Evolutionary conservation across 2,888 invertebrate species (phyloP).

Genomic region (Elysia crispata): DNA sequence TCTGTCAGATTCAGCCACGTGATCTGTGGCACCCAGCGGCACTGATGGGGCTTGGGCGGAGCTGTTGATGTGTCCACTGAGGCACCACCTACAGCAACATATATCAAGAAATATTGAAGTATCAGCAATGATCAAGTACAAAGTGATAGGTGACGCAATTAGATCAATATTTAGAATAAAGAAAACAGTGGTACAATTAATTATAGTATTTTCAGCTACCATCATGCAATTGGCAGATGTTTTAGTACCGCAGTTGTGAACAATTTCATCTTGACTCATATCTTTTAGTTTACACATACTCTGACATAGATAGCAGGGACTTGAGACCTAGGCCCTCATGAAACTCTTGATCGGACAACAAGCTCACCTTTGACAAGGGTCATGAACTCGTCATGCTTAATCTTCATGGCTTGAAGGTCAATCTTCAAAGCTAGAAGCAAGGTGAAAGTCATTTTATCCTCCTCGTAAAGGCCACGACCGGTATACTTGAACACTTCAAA

Average conservation of each 20-base stretch:
- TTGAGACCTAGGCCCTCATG: no score
- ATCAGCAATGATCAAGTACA: no score
- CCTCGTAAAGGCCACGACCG: slow-evolving; percentile 76
- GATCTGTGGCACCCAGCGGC: slow-evolving; percentile 76
- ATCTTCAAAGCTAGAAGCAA: slow-evolving; percentile 77
- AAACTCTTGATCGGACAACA: not conserved
- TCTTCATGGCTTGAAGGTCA: slow-evolving; percentile 74
- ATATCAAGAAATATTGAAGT: no score
- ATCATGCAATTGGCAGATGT: no score
- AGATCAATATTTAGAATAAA: no score
- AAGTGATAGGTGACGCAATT: no score
- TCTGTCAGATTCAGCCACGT: slow-evolving; percentile 78
- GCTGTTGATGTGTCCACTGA: slow-evolving; percentile 77
- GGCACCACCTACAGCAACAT: slow-evolving; percentile 73
- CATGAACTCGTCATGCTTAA: slow-evolving; percentile 75
- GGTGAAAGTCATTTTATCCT: slow-evolving; percentile 77
- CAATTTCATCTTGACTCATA: no score
- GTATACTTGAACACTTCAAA: slow-evolving; percentile 77
- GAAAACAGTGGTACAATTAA: no score
- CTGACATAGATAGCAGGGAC: no score
- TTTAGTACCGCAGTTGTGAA: no score
- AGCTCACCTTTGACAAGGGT: slow-evolving; percentile 74
- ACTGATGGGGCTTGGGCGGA: slow-evolving; percentile 73
- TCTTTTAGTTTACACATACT: no score
- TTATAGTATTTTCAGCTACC: no score